Conservation (phyloP, 1,140 invertebrate genomes). For the Yoshiicerus persimilis region DNA sequence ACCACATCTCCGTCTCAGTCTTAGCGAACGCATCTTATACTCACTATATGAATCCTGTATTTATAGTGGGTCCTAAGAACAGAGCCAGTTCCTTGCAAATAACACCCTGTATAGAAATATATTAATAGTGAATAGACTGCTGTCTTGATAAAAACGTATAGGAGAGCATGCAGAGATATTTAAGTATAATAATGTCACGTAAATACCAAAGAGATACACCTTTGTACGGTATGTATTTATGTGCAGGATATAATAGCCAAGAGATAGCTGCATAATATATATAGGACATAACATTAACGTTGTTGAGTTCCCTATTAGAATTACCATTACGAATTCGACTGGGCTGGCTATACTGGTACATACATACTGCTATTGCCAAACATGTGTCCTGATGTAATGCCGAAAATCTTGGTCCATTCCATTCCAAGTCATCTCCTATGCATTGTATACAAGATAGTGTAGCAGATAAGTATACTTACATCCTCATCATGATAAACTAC, state of each 20-base stretch:
- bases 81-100: no score
- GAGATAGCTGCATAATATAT: not conserved
- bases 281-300: not conserved
- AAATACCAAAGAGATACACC: not conserved
- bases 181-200: not conserved
- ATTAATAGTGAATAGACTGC: no score
- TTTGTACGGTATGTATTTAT: not conserved
- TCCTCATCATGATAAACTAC: not conserved
- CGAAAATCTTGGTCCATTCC: not conserved
- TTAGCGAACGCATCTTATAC: not conserved
- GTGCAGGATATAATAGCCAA: not conserved
- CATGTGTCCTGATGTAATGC: not conserved
- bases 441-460: not conserved
- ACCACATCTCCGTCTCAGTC: not conserved
- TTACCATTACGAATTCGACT: not conserved
- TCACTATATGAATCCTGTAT: not conserved
- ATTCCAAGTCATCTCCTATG: not conserved
- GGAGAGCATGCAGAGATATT: no score
- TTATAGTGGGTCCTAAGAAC: not conserved
- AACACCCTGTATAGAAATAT: no score
- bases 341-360: not conserved
- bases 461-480: not conserved
- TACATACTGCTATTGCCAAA: not conserved
- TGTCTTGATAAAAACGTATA: not conserved
- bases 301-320: not conserved